Percentiles rank a stretch among this genome's conserved stretches.
Evolutionary conservation across 30 jellyfish, hydroid and myxozoan species (phyloP).

Genomic region (Euphysa ruthae): DNA sequence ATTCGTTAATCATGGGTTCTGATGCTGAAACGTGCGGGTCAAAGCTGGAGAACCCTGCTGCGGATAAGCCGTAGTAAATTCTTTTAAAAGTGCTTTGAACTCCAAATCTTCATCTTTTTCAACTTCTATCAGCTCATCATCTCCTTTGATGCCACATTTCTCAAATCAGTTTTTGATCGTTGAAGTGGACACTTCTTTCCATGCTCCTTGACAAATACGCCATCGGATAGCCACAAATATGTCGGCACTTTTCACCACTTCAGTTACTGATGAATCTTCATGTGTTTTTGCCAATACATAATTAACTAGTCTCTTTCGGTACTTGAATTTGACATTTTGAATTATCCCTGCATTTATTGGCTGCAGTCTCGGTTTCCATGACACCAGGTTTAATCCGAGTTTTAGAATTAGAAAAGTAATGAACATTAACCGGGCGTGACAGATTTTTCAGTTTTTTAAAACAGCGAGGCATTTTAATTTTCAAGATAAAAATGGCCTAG

Average conservation of each 20-base stretch:
- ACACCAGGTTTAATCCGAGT: conserved; percentile 44
- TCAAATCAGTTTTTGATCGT: no score
- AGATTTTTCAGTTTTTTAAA: conserved; percentile 17
- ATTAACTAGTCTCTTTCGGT: conserved; percentile 1
- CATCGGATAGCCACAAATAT: not conserved
- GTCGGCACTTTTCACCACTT: not conserved
- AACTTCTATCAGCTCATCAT: no score
- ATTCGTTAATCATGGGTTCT: no score
- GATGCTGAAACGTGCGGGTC: not conserved
- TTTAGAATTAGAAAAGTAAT: conserved; percentile 21
- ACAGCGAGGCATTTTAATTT: conserved; percentile 36
- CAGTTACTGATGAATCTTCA: not conserved
- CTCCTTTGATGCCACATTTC: not conserved
- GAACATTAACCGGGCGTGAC: conserved; percentile 32
- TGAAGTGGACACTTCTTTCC: no score
- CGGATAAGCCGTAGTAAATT: not conserved
- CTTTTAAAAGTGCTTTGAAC: not conserved
- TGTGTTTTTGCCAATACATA: not conserved
- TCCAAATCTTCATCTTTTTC: no score
- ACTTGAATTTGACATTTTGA: not conserved
- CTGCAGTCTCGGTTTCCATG: conserved; percentile 11
- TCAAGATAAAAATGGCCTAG: conserved; percentile 15
- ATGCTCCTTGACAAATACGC: no score
- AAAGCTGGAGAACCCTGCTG: not conserved
- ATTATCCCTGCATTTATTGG: not conserved